Base-by-base conservation (phyloP, 2,113 vertebrate species). In the Irena cyanogastra region DNA sequence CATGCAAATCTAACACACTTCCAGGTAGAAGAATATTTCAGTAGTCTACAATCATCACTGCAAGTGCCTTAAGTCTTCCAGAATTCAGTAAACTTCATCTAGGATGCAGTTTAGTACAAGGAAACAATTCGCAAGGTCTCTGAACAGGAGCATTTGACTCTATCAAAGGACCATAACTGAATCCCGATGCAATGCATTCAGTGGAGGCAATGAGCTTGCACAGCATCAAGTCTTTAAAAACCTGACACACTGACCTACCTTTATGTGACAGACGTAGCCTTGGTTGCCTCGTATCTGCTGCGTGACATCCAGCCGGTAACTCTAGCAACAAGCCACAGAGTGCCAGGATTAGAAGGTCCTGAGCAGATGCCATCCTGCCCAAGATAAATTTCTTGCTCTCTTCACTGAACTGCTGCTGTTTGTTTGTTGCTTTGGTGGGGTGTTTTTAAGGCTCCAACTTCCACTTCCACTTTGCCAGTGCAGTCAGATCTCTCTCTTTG, bases 241-340 rank as follows among this genome's bases (percentile, higher is more conserved):
- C 77, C 89, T 83, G 87, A 74, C 94, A 95, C 75, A 93, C 89
- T 93, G 96, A 96, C 98, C 97, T 98, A 99, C 98, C 98, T 98
- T 98, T 98, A 94, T 98, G 97, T 77, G 98, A 98, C 92, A 98
- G 97, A 57, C 98, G 98, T 83, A 99, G 83, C 87, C 98, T 98
- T 57, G 98, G 98, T 56, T 98, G 98, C 54, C 97, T 90, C 8
- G 95, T 97, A 42, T 98, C 97, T 41, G 97, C 87, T 10, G 97
- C 50, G 9, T 93, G 97, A 64, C 94, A 95, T 77, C 93, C 95
- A 28, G 87, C 65, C 82, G 96, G 89, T 16, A 97, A 86, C 41
- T 93, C 95, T 92, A 98, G 94, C 52, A 97, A 95, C 87, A 96
- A 93, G 33, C 93, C 95, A 75, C 91, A 95, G 2, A 97, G 91